Evolutionary conservation across 2,888 invertebrate species (phyloP).

Genomic region (Frankliniella fusca): DNA sequence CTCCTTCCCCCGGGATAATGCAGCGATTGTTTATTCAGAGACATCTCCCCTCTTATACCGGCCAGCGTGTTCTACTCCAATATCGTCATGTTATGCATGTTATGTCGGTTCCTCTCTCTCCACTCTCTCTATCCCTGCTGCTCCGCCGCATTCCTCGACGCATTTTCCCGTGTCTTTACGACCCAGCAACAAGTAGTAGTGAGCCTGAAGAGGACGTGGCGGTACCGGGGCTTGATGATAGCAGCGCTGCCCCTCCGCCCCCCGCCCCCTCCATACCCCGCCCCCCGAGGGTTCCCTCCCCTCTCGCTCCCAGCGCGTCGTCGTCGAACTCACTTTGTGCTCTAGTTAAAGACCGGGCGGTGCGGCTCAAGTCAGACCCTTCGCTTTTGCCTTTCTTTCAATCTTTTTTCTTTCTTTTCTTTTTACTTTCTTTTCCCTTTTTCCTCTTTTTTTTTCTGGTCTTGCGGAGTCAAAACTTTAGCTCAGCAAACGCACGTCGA

Average conservation of each 20-base stretch:
- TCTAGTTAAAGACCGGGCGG: neutral
- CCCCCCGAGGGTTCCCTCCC: neutral
- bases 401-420: too few species aligned
- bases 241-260: neutral
- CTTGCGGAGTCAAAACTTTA: neutral
- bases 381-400: too few species aligned
- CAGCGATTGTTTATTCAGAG: too few species aligned
- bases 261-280: neutral
- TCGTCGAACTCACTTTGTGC: neutral
- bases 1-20: too few species aligned
- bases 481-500: neutral
- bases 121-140: neutral
- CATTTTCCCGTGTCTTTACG: slow-evolving; percentile 15
- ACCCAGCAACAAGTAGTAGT: slow-evolving; percentile 14
- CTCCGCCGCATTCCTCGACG: neutral
- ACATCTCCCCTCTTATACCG: too few species aligned
- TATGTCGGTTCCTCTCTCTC: neutral
- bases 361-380: neutral
- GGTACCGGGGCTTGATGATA: slow-evolving; percentile 1
- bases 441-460: neutral
- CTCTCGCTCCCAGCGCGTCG: neutral
- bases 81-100: too few species aligned
- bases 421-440: too few species aligned
- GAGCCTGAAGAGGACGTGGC: neutral
- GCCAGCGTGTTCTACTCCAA: too few species aligned